Base-by-base conservation (phyloP, 1,140 invertebrate species). In the Drosophila insularis region DNA sequence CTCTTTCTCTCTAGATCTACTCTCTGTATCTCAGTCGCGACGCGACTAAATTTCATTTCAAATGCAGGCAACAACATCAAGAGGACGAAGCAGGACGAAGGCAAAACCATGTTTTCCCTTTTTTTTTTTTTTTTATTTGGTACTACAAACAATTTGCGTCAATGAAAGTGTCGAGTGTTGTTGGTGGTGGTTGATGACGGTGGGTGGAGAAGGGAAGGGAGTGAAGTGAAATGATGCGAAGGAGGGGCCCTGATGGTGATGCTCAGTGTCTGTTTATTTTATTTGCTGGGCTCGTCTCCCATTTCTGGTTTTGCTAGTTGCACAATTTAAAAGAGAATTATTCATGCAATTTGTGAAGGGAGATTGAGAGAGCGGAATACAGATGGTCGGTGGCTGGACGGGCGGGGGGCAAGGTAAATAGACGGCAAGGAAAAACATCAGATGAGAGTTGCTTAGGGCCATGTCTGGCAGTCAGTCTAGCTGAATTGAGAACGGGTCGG, bases 311-410 rank as follows among this genome's bases (percentile, higher is more conserved):
- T 61, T 64, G 79, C 74, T 73, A 75, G 78, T 81, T 80, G 73
- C 76, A 78, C 76, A 90, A 90, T 86, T 90, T 86, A 71, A 90
- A 90, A 90, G 87, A 60, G 87, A 90, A 90, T 90, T 90, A 90
- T 90, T 90, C 87, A 90, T 90, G 81, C 87, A 90, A 90, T 90
- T 90, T 90, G 80, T 71, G 64, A 68, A 55, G 37, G 64, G 43
- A 40, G 55, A 10, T 40, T 54, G 61, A 23, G 23, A 50, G 17
- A 32, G 27, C 27, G 37, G 13, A 17, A 19, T 53, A 19, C 13
- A 50, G 50, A 19, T n/a, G n/a, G 3, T 56, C 4, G 31, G 11
- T 2, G 35, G 35, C 4, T 27, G 27, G 19, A 50, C 2, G 17
- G 2, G 7, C 2, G 32, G n/a, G 39, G 32, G 68, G n/a, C 14